These are phyloP conservation scores for Andrena haemorrhoa DNA, from an alignment of 2,888 invertebrate species.

Conservation along the genomic window DNA sequence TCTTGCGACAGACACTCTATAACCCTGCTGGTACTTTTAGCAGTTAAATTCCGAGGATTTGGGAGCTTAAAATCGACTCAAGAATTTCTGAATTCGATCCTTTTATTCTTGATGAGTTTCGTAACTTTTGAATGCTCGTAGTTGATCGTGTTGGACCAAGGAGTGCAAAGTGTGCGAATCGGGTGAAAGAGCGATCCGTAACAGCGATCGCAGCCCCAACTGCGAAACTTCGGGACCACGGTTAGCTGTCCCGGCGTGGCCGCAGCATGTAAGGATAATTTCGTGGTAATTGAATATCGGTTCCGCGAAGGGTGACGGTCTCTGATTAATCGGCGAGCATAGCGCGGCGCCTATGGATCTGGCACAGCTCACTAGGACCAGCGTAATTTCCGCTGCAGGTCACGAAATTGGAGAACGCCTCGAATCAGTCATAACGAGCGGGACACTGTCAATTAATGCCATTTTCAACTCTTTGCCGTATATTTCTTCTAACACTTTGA, in stretches of 20 bases:
- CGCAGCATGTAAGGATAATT: constrained; percentile 49
- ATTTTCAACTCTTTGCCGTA: no score
- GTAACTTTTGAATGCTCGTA: no score
- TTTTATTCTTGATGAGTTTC: no score
- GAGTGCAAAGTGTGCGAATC: background rate
- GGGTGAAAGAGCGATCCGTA: background rate
- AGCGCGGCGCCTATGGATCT: constrained; percentile 21
- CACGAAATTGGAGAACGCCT: background rate
- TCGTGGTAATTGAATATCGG: constrained; percentile 55
- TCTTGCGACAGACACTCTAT: no score
- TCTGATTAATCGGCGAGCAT: constrained; percentile 47
- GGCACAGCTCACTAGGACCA: background rate
- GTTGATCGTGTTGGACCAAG: no score
- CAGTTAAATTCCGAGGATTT: no score
- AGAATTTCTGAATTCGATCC: no score
- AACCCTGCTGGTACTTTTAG: no score
- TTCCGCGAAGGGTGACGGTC: constrained; percentile 21
- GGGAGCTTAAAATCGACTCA: no score
- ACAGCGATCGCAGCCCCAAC: constrained; percentile 13
- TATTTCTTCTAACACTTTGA: no score
- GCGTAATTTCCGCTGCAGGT: constrained; percentile 40
- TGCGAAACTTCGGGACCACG: constrained; percentile 9
- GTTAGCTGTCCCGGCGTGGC: constrained; percentile 7
- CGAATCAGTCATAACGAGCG: background rate
- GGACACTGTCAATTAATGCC: background rate